Conservation (phyloP, 2,797 vertebrate genomes). For the Leptodactylus fallax region DNA sequence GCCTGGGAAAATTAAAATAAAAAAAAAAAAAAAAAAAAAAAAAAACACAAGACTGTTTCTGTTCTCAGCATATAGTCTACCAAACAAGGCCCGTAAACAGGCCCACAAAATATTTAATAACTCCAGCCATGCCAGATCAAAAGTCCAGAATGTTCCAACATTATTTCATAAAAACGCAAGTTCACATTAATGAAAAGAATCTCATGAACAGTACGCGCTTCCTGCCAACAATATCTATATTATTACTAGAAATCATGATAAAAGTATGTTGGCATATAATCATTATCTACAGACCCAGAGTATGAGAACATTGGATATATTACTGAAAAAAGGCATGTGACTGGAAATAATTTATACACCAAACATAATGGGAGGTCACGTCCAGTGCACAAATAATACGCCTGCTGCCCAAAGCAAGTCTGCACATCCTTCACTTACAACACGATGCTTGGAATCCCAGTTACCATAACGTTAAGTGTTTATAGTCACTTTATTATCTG, state of each 20-base stretch:
- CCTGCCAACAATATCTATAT: slow-evolving; percentile 41
- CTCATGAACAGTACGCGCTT: slow-evolving; percentile 7
- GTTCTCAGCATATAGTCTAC: too few relatives aligned
- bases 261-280: slow-evolving; percentile 22
- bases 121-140: slow-evolving; percentile 28
- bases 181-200: slow-evolving; percentile 33
- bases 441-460: too few relatives aligned
- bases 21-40: too few relatives aligned
- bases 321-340: neutral
- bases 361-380: neutral
- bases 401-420: neutral
- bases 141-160: slow-evolving; percentile 35
- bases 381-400: neutral
- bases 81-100: neutral
- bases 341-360: slow-evolving; percentile 1
- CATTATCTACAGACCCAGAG: neutral
- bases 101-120: slow-evolving; percentile 25
- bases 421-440: too few relatives aligned
- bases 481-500: too few relatives aligned
- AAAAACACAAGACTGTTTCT: too few relatives aligned
- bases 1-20: too few relatives aligned
- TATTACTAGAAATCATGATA: slow-evolving; percentile 24
- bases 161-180: slow-evolving; percentile 28
- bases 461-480: too few relatives aligned
- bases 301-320: neutral